Evolutionary conservation across 2,888 invertebrate genomes (phyloP), one percentile per base, ranked within the genome.

Genomic region (Pinctada fucata): DNA sequence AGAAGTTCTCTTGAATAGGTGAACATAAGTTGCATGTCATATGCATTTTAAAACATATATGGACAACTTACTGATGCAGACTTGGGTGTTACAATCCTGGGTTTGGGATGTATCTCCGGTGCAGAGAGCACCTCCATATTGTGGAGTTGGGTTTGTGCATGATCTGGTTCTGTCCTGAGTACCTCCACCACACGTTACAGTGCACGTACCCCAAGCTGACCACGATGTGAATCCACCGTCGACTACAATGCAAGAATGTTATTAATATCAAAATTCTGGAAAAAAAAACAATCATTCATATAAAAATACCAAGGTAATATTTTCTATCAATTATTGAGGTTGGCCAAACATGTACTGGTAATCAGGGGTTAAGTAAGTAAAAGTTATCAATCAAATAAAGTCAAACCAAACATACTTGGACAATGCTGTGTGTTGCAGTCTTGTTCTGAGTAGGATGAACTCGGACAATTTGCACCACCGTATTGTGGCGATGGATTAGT

Each of bases 11-110:
- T 31, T 31, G 31, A 31, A 31, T 31, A 31, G 31, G 31, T 31
- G 31, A 31, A 31, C 31, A 31, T 31, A 31, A 31, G 31, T 31
- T 31, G 1, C 31, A 31, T 31, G 31, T 31, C 31, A 31, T 31
- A 31, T 31, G 31, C 31, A 31, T 31, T 31, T 31, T 31, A 1
- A 31, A 31, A 31, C 31, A 31, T 31, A 31, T 31, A 58, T 58
- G 13, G 58, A 58, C 58, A 58, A 58, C 58, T 58, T 58, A 58
- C 58, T 58, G 58, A 58, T 58, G 58, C 58, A 58, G 58, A 58
- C 58, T 58, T 58, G 58, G 13, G 58, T 58, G 58, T 58, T 58
- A 58, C 58, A 58, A 10, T 6, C 58, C 13, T 58, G 58, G 13
- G 58, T 10, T 58, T 58, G 8, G 0, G 58, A 58, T 10, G 58